phyloP scores from a whole-genome alignment of 1,140 invertebrate genomes.

The Harlomillsia oculata region DNA sequence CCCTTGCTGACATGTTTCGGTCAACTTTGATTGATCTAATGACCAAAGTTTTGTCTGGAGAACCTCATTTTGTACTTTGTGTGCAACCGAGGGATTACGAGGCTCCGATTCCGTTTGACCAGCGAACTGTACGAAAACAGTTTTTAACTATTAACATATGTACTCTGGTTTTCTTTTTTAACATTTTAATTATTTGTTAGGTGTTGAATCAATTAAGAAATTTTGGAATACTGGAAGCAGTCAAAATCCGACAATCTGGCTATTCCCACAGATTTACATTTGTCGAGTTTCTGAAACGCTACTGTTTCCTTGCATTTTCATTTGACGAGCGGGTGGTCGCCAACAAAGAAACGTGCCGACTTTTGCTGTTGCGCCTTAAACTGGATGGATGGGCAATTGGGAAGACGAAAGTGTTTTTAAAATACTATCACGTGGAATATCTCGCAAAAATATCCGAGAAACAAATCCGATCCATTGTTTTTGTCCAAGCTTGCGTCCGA shows the following conservation, averaged over 20 bases:
- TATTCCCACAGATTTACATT: slow-evolving; percentile 70
- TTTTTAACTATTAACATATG: slow-evolving; percentile 28
- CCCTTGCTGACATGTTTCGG: too few relatives aligned
- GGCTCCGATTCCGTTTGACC: slow-evolving; percentile 56
- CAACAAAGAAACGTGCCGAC: slow-evolving; percentile 59
- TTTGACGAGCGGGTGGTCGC: slow-evolving; percentile 60
- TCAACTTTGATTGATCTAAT: slow-evolving; percentile 75
- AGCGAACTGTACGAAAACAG: slow-evolving; percentile 54
- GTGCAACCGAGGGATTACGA: slow-evolving; percentile 70
- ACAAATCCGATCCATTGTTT: slow-evolving; percentile 56
- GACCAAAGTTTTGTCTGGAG: slow-evolving; percentile 64
- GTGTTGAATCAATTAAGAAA: slow-evolving; percentile 60
- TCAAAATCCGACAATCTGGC: slow-evolving; percentile 66
- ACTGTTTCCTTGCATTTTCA: slow-evolving; percentile 65
- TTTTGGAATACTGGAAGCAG: slow-evolving; percentile 71
- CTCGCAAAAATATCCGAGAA: slow-evolving; percentile 51
- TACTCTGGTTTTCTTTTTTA: neutral
- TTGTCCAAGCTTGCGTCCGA: slow-evolving; percentile 59
- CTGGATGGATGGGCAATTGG: slow-evolving; percentile 64
- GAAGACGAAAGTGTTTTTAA: slow-evolving; percentile 36
- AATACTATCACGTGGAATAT: slow-evolving; percentile 76
- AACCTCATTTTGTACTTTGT: slow-evolving; percentile 73
- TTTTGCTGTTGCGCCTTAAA: slow-evolving; percentile 59
- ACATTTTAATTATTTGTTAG: slow-evolving; percentile 3
- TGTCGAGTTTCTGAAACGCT: slow-evolving; percentile 68